Conservation (phyloP, 1,140 invertebrate species). For the Galendromus occidentalis region DNA sequence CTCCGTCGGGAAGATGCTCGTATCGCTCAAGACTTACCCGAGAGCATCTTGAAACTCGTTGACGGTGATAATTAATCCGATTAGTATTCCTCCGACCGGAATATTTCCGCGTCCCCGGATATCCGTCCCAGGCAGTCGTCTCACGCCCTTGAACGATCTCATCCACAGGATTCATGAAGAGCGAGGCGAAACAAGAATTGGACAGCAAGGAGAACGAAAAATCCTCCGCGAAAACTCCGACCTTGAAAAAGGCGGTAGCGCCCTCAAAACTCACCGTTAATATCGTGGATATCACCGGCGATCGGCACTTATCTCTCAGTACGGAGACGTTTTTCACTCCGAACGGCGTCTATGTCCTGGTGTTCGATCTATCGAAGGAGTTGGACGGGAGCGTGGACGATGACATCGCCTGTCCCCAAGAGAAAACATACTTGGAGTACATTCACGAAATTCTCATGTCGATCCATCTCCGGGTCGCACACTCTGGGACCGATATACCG, state of each 20-base stretch:
- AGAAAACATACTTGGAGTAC: not conserved
- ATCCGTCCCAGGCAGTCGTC: too few species aligned
- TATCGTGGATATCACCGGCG: not conserved
- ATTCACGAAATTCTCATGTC: constrained; percentile 5
- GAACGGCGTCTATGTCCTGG: not conserved
- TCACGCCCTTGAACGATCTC: not conserved
- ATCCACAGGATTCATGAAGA: not conserved
- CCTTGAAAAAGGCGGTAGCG: not conserved
- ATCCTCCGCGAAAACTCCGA: not conserved
- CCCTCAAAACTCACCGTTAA: not conserved
- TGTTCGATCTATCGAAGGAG: constrained; percentile 1
- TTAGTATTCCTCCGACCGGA: too few species aligned
- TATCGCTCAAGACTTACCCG: not conserved
- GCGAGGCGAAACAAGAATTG: not conserved
- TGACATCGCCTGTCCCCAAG: not conserved
- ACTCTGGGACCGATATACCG: not conserved
- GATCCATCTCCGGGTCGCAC: not conserved
- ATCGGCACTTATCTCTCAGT: not conserved
- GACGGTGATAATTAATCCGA: not conserved
- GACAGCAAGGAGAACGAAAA: constrained; percentile 12
- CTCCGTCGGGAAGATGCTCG: not conserved
- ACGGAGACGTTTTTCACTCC: constrained; percentile 3
- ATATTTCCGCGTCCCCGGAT: too few species aligned
- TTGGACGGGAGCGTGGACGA: not conserved
- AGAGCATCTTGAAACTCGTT: not conserved